Percentiles rank a stretch among this genome's conserved stretches.
phyloP scores from a whole-genome alignment of 2,113 vertebrate genomes.

The Lontra canadensis region DNA sequence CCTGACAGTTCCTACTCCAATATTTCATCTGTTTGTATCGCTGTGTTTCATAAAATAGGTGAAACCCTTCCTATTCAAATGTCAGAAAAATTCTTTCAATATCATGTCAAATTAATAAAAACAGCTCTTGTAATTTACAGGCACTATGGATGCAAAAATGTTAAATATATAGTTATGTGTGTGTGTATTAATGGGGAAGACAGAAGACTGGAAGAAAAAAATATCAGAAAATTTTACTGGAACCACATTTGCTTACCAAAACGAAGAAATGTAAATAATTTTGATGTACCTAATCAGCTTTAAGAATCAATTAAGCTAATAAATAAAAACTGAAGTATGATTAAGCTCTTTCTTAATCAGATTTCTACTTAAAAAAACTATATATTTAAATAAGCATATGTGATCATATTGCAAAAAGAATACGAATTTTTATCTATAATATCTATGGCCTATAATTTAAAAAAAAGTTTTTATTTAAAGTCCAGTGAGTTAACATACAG shows the following conservation, averaged over 20 bases:
- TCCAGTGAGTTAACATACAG: neutral
- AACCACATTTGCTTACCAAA: neutral
- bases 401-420: neutral
- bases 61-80: neutral
- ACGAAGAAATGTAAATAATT: neutral
- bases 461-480: neutral
- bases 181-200: neutral
- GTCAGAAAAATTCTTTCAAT: neutral
- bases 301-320: neutral
- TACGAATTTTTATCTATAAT: neutral
- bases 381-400: neutral
- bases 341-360: neutral
- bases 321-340: neutral
- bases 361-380: neutral
- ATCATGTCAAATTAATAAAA: neutral
- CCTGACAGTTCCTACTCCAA: neutral
- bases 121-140: neutral
- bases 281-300: neutral
- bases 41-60: neutral
- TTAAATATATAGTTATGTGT: neutral
- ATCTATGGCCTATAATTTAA: neutral
- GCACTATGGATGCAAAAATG: neutral
- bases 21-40: neutral
- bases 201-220: neutral
- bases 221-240: neutral